Percentiles rank a stretch among this genome's conserved stretches.
These are phyloP conservation scores for Meteorus sp. DNA, from an alignment of 1,140 invertebrate species.

Conservation along the genomic window DNA sequence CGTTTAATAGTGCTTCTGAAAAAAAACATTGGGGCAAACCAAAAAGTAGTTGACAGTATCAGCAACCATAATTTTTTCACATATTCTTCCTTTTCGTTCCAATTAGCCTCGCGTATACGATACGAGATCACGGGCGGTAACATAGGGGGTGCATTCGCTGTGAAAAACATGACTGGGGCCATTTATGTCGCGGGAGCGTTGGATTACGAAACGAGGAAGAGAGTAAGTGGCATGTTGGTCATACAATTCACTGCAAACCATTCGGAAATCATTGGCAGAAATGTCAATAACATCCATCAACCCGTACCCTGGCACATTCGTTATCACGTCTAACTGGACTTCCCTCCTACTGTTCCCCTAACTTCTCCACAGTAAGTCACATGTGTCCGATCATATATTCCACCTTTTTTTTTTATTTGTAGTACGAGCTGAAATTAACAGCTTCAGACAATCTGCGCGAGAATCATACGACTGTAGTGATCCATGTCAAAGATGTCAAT, in stretches of 20 bases:
- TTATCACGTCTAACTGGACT: conserved; percentile 8
- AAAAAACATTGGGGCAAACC: too few species aligned
- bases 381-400: neutral
- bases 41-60: too few species aligned
- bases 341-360: neutral
- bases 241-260: neutral
- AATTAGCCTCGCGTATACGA: conserved; percentile 93
- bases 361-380: neutral
- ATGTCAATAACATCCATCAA: conserved; percentile 20
- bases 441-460: conserved; percentile 95
- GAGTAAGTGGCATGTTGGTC: conserved; percentile 62
- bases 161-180: conserved; percentile 95
- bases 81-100: neutral
- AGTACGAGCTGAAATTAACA: conserved; percentile 91
- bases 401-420: conserved; percentile 33
- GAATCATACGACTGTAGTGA: conserved; percentile 93
- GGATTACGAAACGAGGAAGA: conserved; percentile 88
- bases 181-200: conserved; percentile 95
- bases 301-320: neutral
- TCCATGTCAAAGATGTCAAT: conserved; percentile 94
- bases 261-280: conserved; percentile 12
- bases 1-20: too few species aligned
- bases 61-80: neutral
- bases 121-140: conserved; percentile 99
- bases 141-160: conserved; percentile 94